Base-by-base conservation (phyloP, 2,797 vertebrate genomes). In the Phylloscopus collybita region DNA sequence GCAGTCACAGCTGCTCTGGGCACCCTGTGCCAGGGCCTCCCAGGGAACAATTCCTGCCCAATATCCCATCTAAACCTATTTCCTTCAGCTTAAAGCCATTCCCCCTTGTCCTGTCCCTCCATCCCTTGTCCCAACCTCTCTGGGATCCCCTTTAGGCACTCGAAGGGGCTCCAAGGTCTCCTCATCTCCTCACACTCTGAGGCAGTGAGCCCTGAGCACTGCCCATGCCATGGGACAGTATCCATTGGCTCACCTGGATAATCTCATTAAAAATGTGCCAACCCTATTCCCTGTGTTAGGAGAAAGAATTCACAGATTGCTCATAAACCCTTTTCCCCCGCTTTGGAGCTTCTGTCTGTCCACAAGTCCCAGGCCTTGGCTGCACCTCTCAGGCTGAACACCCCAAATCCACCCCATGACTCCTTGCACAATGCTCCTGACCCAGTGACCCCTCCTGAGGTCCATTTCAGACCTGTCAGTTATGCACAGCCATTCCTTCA, bases 361-460 rank as follows among this genome's bases (percentile, higher is more conserved):
- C 49, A 4, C 5, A 13, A 10, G 6, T 29, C 6, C 47, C 60
- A 54, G 0, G 2, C 4, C 50, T 59, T 0, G 0, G n/a, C 53
- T 64, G 54, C n/a, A 51, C 4, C 30, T 64, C 62, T 51, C 19
- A 22, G 57, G 32, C 15, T 15, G n/a, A 86, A 11, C 17, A 17
- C 17, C 26, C 50, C 51, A 70, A 40, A 72, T 2, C 23, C 32
- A 18, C 2, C 11, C 49, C 2, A 2, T 2, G 25, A 8, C 49
- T 73, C 75, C 65, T 62, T 54, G n/a, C 32, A 5, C 2, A 2
- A 0, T 5, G 13, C 19, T 29, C 13, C 23, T 42, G 20, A 40
- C 16, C 8, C 34, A 20, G 13, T 40, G 50, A 20, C 18, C 25
- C 47, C 13, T 57, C 64, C 34, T n/a, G 3, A 29, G 23, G 6